Percentiles rank a stretch among this genome's conserved stretches.
Evolutionary conservation across 2,113 vertebrate species (phyloP).

Genomic region (Oreochromis niloticus): DNA sequence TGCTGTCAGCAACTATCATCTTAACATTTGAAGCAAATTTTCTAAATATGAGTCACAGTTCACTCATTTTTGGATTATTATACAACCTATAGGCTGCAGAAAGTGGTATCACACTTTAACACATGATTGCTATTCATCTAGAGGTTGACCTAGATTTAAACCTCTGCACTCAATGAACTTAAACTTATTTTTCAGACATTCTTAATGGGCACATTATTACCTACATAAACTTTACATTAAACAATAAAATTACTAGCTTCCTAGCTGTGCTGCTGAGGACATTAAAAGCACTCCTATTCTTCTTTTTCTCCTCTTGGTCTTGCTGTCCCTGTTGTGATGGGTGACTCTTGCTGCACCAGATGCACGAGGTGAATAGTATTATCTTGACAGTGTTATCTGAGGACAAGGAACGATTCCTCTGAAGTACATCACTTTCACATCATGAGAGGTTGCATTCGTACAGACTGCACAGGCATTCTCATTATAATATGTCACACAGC

Average conservation of each 20-base stretch:
- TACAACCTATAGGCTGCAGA: neutral
- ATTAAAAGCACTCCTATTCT: slow-evolving; percentile 18
- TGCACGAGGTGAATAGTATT: neutral
- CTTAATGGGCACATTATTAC: slow-evolving; percentile 4
- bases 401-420: neutral
- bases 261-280: slow-evolving; percentile 5
- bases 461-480: neutral
- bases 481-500: neutral
- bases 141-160: neutral
- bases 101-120: neutral
- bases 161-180: neutral
- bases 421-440: neutral
- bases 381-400: slow-evolving; percentile 30
- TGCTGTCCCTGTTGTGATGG: neutral
- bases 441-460: neutral
- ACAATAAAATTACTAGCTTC: neutral
- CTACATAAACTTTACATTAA: neutral
- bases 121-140: neutral
- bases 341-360: slow-evolving; percentile 12
- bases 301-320: neutral
- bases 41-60: neutral
- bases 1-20: neutral
- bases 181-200: neutral
- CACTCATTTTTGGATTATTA: neutral
- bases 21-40: neutral